Base-by-base conservation (phyloP, 1,140 invertebrate species). In the Magallana gigas region DNA sequence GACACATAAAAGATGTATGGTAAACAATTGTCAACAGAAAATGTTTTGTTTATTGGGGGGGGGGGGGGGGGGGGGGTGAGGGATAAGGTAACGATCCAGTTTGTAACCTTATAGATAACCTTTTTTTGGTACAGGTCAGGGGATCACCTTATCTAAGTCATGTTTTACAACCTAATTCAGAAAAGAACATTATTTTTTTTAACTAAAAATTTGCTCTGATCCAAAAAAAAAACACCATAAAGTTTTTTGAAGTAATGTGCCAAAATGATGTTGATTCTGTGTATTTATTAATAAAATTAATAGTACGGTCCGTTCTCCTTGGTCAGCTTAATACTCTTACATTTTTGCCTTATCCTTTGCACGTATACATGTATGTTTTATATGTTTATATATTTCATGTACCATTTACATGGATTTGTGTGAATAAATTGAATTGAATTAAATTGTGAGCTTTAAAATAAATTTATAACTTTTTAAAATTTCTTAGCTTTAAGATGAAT, bases 131-230 rank as follows among this genome's bases (percentile, higher is more conserved):
- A 64, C 16, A 64, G 60, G 60, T 64, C 60, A 64, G 60, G 60
- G 36, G 16, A 62, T 64, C 60, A 64, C 12, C 60, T 64, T 64
- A 64, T 64, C 60, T 64, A 64, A 64, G 60, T n/a, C 60, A 64
- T 64, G 60, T 64, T 64, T 64, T 64, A 18, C 60, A 64, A 64
- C 60, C 60, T 64, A 64, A 64, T 64, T 64, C 60, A 64, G 60
- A 64, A 64, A 59, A 59, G 58, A 1, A 59, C 58, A 59, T 59
- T 59, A 59, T 59, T 59, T 62, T 64, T 16, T 16, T 64, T 6
- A 64, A 16, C 18, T n/a, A 64, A 64, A 6, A 16, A 16, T 64
- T 62, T 62, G 1, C 4, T 64, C 60, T 64, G 16, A 64, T 64
- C 60, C 60, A 23, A 23, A 23, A 23, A 23, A 23, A 23, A 23